Percentiles rank a stretch among this genome's conserved stretches.
Evolutionary conservation across 2,888 invertebrate genomes (phyloP).

Genomic region (Carcina quercana): DNA sequence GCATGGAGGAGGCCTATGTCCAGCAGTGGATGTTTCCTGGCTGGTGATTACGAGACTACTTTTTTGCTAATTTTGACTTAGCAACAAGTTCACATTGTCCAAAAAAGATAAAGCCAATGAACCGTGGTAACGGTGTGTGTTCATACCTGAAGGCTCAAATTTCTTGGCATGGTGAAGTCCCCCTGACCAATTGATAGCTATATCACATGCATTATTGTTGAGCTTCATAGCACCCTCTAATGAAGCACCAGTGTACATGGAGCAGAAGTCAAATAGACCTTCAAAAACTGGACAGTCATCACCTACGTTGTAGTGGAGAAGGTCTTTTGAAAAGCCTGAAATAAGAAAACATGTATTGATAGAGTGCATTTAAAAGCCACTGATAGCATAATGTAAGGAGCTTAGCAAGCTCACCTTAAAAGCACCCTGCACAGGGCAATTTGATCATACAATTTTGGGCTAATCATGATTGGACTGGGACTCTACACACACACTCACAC

Average conservation of each 20-base stretch:
- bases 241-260: conserved; percentile 98
- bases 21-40: no score
- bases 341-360: conserved; percentile 9
- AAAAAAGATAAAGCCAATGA: no score
- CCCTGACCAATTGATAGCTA: conserved; percentile 99
- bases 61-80: no score
- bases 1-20: no score
- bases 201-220: conserved; percentile 96
- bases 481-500: no score
- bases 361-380: not conserved
- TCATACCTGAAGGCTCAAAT: conserved; percentile 94
- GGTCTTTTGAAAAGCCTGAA: conserved; percentile 88
- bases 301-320: conserved; percentile 97
- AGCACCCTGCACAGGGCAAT: not conserved
- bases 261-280: conserved; percentile 98
- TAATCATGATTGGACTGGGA: no score
- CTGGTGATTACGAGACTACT: no score
- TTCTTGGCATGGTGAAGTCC: conserved; percentile 99
- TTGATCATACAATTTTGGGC: no score
- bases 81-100: no score
- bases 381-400: no score
- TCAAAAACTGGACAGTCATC: conserved; percentile 98
- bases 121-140: no score
- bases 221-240: conserved; percentile 97
- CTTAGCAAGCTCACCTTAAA: not conserved